phyloP scores from a whole-genome alignment of 2,113 vertebrate genomes.

The Indicator maculatus region DNA sequence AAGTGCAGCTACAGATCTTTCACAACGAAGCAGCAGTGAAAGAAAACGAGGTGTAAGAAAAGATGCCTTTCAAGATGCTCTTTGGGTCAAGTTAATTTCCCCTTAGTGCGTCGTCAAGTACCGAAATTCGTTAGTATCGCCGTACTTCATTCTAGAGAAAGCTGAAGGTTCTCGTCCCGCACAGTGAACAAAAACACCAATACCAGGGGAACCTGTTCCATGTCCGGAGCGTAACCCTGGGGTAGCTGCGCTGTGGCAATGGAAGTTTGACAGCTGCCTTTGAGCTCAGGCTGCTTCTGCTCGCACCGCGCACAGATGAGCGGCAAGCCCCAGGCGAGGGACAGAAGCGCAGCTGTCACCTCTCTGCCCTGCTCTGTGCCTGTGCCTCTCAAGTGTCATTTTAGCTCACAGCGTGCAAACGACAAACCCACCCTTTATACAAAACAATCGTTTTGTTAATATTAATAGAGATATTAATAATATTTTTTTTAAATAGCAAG shows the following conservation, averaged over 20 bases:
- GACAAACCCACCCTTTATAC: fast-evolving
- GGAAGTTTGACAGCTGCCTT: fast-evolving
- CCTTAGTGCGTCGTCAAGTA: fast-evolving
- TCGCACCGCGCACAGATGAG: fast-evolving
- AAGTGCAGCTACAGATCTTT: not conserved
- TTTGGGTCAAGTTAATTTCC: not conserved
- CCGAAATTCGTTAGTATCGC: not conserved
- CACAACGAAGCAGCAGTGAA: not conserved
- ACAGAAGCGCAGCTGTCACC: fast-evolving
- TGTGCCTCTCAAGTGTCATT: fast-evolving
- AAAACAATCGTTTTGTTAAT: fast-evolving
- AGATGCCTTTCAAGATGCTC: fast-evolving
- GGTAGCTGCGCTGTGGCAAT: fast-evolving
- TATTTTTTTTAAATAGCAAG: fast-evolving
- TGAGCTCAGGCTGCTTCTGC: fast-evolving
- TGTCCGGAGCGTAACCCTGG: fast-evolving
- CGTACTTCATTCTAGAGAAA: too few species aligned
- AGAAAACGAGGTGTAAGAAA: fast-evolving
- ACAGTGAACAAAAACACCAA: fast-evolving
- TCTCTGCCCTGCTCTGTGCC: not conserved
- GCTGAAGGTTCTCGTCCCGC: fast-evolving
- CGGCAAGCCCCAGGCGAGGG: fast-evolving
- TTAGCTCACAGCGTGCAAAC: fast-evolving
- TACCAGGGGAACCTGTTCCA: fast-evolving
- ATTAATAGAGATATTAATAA: not conserved